Evolutionary conservation across 2,888 invertebrate species (phyloP).

Genomic region (Tanypteryx hageni): DNA sequence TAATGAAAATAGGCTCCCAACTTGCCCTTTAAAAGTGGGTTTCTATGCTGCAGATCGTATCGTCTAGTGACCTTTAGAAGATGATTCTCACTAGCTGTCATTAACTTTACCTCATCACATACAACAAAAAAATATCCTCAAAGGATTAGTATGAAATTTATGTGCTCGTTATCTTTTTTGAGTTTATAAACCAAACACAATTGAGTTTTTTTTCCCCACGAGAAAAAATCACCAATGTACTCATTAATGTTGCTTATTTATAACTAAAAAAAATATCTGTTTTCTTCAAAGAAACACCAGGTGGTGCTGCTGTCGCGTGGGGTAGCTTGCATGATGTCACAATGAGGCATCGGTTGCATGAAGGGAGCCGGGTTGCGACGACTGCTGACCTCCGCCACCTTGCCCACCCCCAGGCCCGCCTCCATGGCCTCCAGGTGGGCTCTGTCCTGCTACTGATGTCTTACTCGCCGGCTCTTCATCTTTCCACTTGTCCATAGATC

Average conservation of each 20-base stretch:
- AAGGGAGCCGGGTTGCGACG: constrained; percentile 65
- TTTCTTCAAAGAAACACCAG: constrained; percentile 69
- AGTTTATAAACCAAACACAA: constrained; percentile 61
- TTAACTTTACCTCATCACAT: constrained; percentile 61
- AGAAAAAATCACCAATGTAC: constrained; percentile 61
- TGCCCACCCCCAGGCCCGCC: constrained; percentile 66
- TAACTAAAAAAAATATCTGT: constrained; percentile 55
- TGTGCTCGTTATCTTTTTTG: constrained; percentile 55
- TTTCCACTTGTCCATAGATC: constrained; percentile 99
- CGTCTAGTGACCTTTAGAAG: constrained; percentile 61
- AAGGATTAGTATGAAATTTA: constrained; percentile 61
- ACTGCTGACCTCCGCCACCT: constrained; percentile 65
- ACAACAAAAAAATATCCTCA: constrained; percentile 63
- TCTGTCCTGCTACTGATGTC: constrained; percentile 65
- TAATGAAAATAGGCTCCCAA: constrained; percentile 64
- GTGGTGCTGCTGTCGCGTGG: constrained; percentile 68
- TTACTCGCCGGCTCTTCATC: constrained; percentile 88
- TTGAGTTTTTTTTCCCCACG: constrained; percentile 58
- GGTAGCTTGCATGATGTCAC: constrained; percentile 70
- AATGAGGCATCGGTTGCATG: constrained; percentile 68
- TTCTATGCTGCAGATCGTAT: constrained; percentile 58
- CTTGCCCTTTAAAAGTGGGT: constrained; percentile 56
- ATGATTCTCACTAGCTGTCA: constrained; percentile 64
- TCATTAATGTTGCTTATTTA: constrained; percentile 55
- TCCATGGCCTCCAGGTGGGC: constrained; percentile 66